Evolutionary conservation across 2,113 vertebrate genomes (phyloP).

Genomic region (Pelvicachromis taeniatus): DNA sequence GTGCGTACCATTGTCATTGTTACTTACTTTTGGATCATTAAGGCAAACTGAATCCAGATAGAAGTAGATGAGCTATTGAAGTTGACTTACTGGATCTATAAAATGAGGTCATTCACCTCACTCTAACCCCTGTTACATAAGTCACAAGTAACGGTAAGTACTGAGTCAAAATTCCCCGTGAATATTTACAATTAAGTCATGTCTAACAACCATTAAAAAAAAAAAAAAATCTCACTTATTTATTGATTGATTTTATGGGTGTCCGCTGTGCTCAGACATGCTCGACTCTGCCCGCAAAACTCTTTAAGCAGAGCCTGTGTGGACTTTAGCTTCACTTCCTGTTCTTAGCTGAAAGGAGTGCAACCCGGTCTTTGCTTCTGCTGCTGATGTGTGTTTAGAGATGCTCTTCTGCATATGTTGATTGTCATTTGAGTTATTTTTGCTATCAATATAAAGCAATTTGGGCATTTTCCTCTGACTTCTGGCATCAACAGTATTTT

Average conservation of each 20-base stretch:
- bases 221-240: not conserved
- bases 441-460: not conserved
- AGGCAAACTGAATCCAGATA: not conserved
- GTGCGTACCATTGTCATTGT: not conserved
- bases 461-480: not conserved
- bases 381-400: not conserved
- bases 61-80: conserved; percentile 29
- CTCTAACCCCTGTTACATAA: not conserved
- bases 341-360: not conserved
- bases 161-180: not conserved
- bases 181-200: not conserved
- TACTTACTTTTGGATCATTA: not conserved
- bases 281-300: not conserved
- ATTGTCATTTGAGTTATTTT: not conserved
- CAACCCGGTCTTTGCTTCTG: not conserved
- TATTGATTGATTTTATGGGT: not conserved
- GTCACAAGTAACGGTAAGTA: not conserved
- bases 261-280: not conserved
- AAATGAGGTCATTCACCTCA: conserved; percentile 26
- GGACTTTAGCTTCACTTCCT: not conserved
- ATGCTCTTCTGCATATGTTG: not conserved
- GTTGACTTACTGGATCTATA: conserved; percentile 35
- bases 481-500: not conserved
- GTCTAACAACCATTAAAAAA: not conserved
- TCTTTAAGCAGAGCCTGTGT: not conserved